Base-by-base conservation (phyloP, 2,113 vertebrate genomes). In the Oreochromis aureus region DNA sequence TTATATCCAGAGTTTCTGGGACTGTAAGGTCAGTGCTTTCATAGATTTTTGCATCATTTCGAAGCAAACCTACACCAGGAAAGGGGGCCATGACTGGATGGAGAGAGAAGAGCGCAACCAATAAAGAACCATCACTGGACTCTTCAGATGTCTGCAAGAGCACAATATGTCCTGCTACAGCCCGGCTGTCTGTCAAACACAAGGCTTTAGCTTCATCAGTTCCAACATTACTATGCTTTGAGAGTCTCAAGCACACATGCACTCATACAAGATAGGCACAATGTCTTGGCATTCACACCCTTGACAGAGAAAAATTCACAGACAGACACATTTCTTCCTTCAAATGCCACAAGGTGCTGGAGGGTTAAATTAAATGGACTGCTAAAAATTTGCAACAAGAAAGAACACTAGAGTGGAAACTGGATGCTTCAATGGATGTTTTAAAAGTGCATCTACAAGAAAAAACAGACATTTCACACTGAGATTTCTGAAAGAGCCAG, bases 341-440 rank as follows among this genome's bases (percentile, higher is more conserved):
- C 73, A 93, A 92, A 93, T 91, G 89, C 81, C 87, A 89, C 46
- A 19, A 91, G 88, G 90, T 89, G 86, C 90, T 55, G 27, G 41
- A 44, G 84, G 91, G 87, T 88, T 90, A 56, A 84, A 94, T 89
- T 82, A 90, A 91, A 94, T 87, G 85, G 69, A 86, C 55, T 39
- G 11, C 86, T 59, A 34, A 89, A 90, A 78, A 85, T 81, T 22
- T 82, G 34, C 48, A 86, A 79, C 24, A 48, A 86, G 82, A 78
- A 81, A 54, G 36, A 54, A 86, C 36, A 80, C 46, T 4, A 81
- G 36, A 39, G 32, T 76, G 15, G 32, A 88, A 88, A 87, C 5
- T 2, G 3, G 19, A 83, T 81, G 54, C 51, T 89, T 87, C 32
- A 78, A 63, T 11, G 19, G 46, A 46, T 61, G 12, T 69, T 87